Evolutionary conservation across 2,888 invertebrate species (phyloP).

Genomic region (Esperia sulphurella): DNA sequence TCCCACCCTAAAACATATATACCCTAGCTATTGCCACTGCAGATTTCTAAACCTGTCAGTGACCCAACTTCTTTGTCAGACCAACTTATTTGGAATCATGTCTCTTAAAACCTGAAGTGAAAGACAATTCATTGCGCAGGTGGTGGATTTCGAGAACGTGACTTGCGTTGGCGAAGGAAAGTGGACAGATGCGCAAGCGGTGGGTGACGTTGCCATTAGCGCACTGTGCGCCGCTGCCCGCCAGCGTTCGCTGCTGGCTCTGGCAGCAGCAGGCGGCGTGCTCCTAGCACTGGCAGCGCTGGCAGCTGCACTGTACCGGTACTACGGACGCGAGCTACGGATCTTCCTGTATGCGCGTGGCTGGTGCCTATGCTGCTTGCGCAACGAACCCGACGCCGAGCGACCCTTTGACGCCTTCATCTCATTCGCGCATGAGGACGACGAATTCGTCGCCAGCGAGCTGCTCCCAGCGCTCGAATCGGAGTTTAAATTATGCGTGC

Average conservation of each 20-base stretch:
- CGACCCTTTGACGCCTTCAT: slow-evolving; percentile 87
- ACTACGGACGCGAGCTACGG: slow-evolving; percentile 21
- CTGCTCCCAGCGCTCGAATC: slow-evolving; percentile 83
- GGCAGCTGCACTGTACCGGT: slow-evolving; percentile 9
- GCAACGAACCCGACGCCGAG: slow-evolving; percentile 23
- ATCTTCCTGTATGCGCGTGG: slow-evolving; percentile 20
- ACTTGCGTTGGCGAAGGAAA: slow-evolving; percentile 17
- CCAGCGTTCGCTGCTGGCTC: slow-evolving; percentile 3
- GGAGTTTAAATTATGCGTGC: slow-evolving; percentile 80
- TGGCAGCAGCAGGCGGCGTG: slow-evolving; percentile 12
- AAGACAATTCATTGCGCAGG: background rate
- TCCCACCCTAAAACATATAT: too few species aligned
- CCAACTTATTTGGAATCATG: too few species aligned
- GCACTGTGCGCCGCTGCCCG: slow-evolving; percentile 22
- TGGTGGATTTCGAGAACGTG: slow-evolving; percentile 17
- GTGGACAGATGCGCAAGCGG: background rate
- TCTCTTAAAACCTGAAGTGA: too few species aligned
- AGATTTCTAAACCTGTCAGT: too few species aligned
- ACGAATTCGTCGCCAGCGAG: slow-evolving; percentile 82
- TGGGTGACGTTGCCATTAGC: slow-evolving; percentile 11
- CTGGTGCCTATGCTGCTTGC: slow-evolving; percentile 15
- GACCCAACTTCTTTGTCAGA: too few species aligned
- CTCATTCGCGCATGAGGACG: slow-evolving; percentile 88
- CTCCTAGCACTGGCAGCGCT: slow-evolving; percentile 9
- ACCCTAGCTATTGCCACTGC: too few species aligned